phyloP scores from a whole-genome alignment of 2,797 vertebrate species.

The Notolabrus celidotus region DNA sequence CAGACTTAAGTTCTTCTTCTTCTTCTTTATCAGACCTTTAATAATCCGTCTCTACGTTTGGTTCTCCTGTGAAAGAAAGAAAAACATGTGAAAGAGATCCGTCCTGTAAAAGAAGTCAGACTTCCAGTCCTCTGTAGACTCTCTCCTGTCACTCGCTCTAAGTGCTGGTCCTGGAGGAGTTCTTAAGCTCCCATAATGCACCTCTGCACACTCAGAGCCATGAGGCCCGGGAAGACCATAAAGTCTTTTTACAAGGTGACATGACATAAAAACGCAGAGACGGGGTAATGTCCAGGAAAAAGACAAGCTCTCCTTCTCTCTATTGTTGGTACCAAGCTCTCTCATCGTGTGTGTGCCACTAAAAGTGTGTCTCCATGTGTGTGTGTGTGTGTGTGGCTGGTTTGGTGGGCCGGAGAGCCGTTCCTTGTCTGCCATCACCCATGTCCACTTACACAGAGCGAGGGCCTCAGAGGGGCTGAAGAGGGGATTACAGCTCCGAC shows the following conservation, averaged over 20 bases:
- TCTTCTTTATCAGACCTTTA: too few species aligned
- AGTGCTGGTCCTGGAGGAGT: conserved; percentile 66
- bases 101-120: too few species aligned
- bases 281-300: conserved; percentile 37
- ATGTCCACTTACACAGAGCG: conserved; percentile 81
- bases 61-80: too few species aligned
- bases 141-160: conserved; percentile 71
- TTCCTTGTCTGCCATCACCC: conserved; percentile 81
- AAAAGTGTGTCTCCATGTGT: conserved; percentile 1
- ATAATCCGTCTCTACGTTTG: too few species aligned
- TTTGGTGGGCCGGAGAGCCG: conserved; percentile 66
- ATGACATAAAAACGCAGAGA: conserved; percentile 75
- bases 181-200: conserved; percentile 71
- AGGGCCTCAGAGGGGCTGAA: conserved; percentile 78
- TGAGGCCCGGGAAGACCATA: conserved; percentile 78
- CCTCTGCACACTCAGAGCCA: conserved; percentile 58
- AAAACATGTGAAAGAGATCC: too few species aligned
- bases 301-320: conserved; percentile 27
- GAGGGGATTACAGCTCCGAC: conserved; percentile 83
- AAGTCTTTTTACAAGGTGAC: conserved; percentile 85
- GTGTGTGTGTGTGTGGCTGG: conserved; percentile 38
- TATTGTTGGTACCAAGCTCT: conserved; percentile 25
- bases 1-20: too few species aligned
- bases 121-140: conserved; percentile 67
- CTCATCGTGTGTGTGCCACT: background rate